Evolutionary conservation across 2,888 invertebrate species (phyloP).

Genomic region (Drosophila antonietae): DNA sequence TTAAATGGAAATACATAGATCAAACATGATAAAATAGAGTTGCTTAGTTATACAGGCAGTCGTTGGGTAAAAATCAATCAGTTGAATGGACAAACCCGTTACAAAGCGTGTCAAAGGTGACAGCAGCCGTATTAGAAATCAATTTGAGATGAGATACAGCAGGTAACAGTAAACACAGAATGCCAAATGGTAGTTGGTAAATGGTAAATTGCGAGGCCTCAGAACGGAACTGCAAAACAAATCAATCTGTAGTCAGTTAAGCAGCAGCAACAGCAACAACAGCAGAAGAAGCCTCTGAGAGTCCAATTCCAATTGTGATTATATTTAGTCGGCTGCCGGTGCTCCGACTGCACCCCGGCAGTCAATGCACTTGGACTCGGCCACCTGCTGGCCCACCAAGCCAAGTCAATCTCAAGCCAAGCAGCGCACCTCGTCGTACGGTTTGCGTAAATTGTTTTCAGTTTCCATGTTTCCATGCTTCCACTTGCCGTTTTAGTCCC

Average conservation of each 20-base stretch:
- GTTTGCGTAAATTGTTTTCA: conserved; percentile 74
- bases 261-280: neutral
- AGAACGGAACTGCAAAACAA: conserved; percentile 67
- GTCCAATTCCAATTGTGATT: conserved; percentile 57
- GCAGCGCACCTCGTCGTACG: conserved; percentile 50
- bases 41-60: conserved; percentile 15
- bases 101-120: conserved; percentile 73
- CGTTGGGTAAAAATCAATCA: conserved; percentile 52
- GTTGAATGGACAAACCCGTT: conserved; percentile 55
- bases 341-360: conserved; percentile 31
- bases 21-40: neutral
- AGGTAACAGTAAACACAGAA: conserved; percentile 64
- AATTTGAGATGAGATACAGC: conserved; percentile 65
- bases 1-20: neutral
- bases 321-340: conserved; percentile 32
- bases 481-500: conserved; percentile 42
- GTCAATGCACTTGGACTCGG: conserved; percentile 72
- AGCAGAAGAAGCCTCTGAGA: conserved; percentile 24
- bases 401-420: conserved; percentile 46
- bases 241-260: conserved; percentile 62
- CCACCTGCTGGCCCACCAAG: conserved; percentile 61
- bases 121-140: conserved; percentile 71
- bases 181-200: conserved; percentile 41
- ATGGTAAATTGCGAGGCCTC: conserved; percentile 42
- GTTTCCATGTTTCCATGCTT: conserved; percentile 51